These are phyloP conservation scores for Phortica magna DNA, from an alignment of 2,888 invertebrate species.

Conservation along the genomic window DNA sequence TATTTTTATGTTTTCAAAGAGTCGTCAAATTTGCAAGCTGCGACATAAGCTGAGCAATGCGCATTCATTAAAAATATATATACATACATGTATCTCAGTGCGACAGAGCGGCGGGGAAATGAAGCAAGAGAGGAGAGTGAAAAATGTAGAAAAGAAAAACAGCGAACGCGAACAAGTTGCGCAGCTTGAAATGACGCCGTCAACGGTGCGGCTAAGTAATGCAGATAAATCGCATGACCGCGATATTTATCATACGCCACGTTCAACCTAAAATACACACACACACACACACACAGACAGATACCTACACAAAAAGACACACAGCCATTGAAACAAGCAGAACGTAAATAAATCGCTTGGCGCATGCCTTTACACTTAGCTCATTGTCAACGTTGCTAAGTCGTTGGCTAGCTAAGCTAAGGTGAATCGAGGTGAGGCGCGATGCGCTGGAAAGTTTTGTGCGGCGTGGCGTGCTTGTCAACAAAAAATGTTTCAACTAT, in stretches of 20 bases:
- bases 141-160: conserved; percentile 5
- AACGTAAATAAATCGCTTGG: conserved; percentile 29
- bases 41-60: conserved; percentile 17
- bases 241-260: conserved; percentile 68
- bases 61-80: conserved; percentile 22
- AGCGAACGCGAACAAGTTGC: conserved; percentile 22
- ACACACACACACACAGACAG: neutral
- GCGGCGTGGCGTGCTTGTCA: conserved; percentile 1
- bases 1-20: neutral
- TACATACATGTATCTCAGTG: conserved; percentile 30
- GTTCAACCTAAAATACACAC: conserved; percentile 51
- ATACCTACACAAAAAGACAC: neutral
- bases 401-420: neutral
- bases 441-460: neutral
- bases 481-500: neutral
- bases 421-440: conserved; percentile 33
- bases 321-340: neutral
- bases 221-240: conserved; percentile 34
- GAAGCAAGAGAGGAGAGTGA: neutral
- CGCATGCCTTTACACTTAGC: conserved; percentile 70
- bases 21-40: conserved; percentile 20
- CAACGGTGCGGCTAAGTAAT: conserved; percentile 34
- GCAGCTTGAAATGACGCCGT: conserved; percentile 29
- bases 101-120: conserved; percentile 48
- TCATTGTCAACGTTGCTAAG: conserved; percentile 23